Conservation (phyloP, 1,140 invertebrate genomes). For the Bombus polaris region DNA sequence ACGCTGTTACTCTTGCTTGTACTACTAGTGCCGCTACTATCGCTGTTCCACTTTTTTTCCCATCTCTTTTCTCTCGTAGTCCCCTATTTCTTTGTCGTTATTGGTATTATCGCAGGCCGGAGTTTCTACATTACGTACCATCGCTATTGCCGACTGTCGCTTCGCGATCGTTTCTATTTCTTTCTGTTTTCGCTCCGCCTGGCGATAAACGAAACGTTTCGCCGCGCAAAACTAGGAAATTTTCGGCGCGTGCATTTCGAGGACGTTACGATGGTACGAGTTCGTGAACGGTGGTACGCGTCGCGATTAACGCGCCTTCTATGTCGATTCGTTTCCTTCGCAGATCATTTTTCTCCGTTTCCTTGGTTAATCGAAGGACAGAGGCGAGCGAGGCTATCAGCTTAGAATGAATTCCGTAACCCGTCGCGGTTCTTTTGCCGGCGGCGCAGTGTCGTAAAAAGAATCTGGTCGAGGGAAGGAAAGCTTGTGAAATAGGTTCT, state of each 20-base stretch:
- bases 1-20: slow-evolving; percentile 10
- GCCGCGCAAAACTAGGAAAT: too few relatives aligned
- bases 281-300: not conserved
- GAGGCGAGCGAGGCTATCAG: too few relatives aligned
- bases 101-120: not conserved
- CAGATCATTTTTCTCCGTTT: not conserved
- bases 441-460: slow-evolving; percentile 6
- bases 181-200: not conserved
- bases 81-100: not conserved
- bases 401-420: not conserved
- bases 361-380: too few relatives aligned
- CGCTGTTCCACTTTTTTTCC: not conserved
- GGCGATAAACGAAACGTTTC: too few relatives aligned
- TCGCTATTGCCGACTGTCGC: not conserved
- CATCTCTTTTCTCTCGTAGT: not conserved
- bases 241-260: not conserved
- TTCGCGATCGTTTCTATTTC: too few relatives aligned
- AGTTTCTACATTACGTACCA: too few relatives aligned
- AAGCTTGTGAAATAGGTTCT: slow-evolving; percentile 19
- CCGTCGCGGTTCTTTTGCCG: not conserved
- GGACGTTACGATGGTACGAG: not conserved
- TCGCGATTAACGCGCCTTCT: not conserved
- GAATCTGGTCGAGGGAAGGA: not conserved
- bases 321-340: not conserved
- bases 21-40: slow-evolving; percentile 19